phyloP scores from a whole-genome alignment of 1,140 invertebrate species.

The Drosophila biarmipes region DNA sequence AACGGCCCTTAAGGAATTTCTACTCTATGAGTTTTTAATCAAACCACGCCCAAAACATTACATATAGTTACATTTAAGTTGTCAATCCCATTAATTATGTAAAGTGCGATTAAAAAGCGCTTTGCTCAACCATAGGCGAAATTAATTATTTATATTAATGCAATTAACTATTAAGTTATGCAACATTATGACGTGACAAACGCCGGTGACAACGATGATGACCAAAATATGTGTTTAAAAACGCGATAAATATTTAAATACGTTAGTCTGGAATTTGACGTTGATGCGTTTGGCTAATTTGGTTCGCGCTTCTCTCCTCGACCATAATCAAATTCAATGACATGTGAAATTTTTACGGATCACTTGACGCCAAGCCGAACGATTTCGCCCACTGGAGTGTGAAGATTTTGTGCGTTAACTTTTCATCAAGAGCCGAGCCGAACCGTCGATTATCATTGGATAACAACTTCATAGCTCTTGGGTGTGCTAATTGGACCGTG shows the following conservation, averaged over 20 bases:
- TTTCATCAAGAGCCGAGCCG: constrained; percentile 24
- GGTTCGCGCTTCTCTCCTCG: constrained; percentile 9
- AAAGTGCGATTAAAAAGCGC: constrained; percentile 1
- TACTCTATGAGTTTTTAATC: not conserved
- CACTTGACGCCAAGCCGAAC: constrained; percentile 40
- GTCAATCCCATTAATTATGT: not conserved
- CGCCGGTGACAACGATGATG: not conserved
- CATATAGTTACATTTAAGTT: constrained; percentile 15
- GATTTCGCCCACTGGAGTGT: constrained; percentile 55
- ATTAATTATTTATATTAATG: constrained; percentile 48
- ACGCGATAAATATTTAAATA: constrained; percentile 23
- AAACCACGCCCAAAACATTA: too few relatives aligned
- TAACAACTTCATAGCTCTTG: constrained; percentile 58
- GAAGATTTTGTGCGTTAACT: constrained; percentile 68
- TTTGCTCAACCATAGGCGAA: constrained; percentile 15
- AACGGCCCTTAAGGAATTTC: not conserved
- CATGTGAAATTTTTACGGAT: constrained; percentile 77
- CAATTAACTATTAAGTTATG: constrained; percentile 23
- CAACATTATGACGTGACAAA: constrained; percentile 18
- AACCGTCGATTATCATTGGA: constrained; percentile 33
- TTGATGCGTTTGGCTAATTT: constrained; percentile 55
- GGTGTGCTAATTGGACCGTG: constrained; percentile 70
- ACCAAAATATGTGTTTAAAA: constrained; percentile 14
- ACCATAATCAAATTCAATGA: constrained; percentile 64
- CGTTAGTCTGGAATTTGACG: constrained; percentile 12